These are phyloP conservation scores for Ptilonorhynchus violaceus DNA, from an alignment of 2,113 vertebrate species.

Conservation along the genomic window DNA sequence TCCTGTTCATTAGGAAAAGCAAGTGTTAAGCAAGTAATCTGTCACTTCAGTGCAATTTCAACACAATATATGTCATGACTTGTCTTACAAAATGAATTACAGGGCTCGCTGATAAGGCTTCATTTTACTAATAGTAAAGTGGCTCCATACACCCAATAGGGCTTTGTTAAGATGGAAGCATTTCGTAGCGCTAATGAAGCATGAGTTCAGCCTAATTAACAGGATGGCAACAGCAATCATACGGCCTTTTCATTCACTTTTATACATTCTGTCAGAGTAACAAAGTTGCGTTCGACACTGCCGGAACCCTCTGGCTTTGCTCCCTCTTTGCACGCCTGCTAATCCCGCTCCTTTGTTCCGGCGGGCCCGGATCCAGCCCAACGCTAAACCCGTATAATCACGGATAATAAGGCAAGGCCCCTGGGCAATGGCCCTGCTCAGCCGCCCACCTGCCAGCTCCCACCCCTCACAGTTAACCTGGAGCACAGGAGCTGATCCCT, in stretches of 20 bases:
- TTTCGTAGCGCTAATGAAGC: slow-evolving; percentile 66
- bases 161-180: slow-evolving; percentile 53
- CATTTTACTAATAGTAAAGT: slow-evolving; percentile 46
- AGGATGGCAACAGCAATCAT: slow-evolving; percentile 51
- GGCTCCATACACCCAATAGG: slow-evolving; percentile 15
- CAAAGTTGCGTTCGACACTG: neutral
- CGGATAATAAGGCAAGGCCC: neutral
- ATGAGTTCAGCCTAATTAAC: slow-evolving; percentile 64
- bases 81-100: slow-evolving; percentile 32
- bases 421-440: neutral
- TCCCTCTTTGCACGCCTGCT: slow-evolving; percentile 17
- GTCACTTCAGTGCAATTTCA: slow-evolving; percentile 12
- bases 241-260: slow-evolving; percentile 50
- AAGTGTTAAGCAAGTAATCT: slow-evolving; percentile 18
- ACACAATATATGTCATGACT: slow-evolving; percentile 26
- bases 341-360: neutral
- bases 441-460: neutral
- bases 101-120: slow-evolving; percentile 42
- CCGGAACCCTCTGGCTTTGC: slow-evolving; percentile 4
- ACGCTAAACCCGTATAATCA: neutral
- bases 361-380: neutral
- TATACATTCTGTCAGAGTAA: slow-evolving; percentile 34
- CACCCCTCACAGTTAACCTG: neutral
- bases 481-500: neutral
- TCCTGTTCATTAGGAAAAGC: slow-evolving; percentile 19